A percentile compares a stretch with the other conserved stretches of the same genome.
These are phyloP conservation scores for Sciurus vulgaris DNA, from an alignment of 2,797 vertebrate genomes.

Conservation along the genomic window DNA sequence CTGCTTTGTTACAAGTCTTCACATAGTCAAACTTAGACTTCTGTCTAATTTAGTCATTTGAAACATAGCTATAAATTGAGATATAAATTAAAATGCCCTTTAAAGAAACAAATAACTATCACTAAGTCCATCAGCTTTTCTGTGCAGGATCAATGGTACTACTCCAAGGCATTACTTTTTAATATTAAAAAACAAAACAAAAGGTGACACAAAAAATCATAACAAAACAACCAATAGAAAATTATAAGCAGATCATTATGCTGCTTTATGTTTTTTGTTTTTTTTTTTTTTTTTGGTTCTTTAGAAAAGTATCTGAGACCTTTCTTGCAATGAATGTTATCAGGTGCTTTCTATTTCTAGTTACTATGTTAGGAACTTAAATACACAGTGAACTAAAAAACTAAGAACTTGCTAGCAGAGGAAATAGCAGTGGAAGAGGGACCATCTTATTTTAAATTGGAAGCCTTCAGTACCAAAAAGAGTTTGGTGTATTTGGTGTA, in stretches of 20 bases:
- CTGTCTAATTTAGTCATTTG: background rate
- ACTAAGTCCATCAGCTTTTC: background rate
- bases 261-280: background rate
- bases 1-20: background rate
- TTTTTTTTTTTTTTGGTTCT: background rate
- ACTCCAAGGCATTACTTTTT: background rate
- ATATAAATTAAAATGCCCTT: slow-evolving; percentile 4
- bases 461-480: background rate
- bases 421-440: no score
- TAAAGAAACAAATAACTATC: background rate
- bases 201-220: background rate
- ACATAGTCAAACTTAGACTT: background rate
- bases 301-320: background rate
- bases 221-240: background rate
- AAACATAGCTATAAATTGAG: background rate
- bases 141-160: background rate
- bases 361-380: background rate
- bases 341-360: background rate
- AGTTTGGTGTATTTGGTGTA: background rate
- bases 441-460: background rate
- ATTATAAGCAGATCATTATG: background rate
- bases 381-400: background rate
- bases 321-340: background rate
- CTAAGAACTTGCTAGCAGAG: background rate
- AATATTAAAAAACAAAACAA: background rate